A percentile compares a stretch with the other conserved stretches of the same genome.
Conservation (phyloP, 2,797 vertebrate genomes). For the Petrocephalus sullivani region DNA sequence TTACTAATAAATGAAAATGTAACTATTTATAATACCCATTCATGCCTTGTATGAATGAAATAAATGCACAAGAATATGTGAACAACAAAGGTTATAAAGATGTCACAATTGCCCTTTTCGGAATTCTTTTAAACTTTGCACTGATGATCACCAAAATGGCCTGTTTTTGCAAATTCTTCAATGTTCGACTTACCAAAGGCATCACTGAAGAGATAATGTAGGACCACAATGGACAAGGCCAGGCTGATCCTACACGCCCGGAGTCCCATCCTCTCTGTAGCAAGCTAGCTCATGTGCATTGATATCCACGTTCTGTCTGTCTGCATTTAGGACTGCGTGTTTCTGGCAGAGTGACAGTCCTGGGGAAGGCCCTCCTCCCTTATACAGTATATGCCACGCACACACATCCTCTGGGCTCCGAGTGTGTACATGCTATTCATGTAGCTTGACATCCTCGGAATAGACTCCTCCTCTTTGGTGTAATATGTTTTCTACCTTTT, state of each 20-base stretch:
- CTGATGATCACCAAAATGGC: background rate
- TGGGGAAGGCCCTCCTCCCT: background rate
- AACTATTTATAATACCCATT: background rate
- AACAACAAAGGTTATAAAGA: background rate
- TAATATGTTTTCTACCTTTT: background rate
- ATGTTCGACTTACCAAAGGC: background rate
- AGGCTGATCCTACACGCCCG: background rate
- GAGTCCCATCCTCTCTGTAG: background rate
- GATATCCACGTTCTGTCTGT: background rate
- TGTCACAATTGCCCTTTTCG: background rate
- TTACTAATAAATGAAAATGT: background rate
- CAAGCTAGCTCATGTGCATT: background rate
- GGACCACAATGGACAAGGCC: background rate
- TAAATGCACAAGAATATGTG: background rate
- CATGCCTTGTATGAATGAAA: background rate
- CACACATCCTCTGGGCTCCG: background rate
- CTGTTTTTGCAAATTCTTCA: background rate
- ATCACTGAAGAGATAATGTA: background rate
- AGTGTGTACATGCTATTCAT: background rate
- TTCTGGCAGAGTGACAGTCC: background rate
- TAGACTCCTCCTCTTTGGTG: conserved; percentile 6
- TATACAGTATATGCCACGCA: background rate
- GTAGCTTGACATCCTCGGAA: background rate
- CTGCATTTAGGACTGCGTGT: too few relatives aligned
- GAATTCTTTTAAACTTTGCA: background rate